These are phyloP conservation scores for Pollicipes pollicipes DNA, from an alignment of 1,140 invertebrate genomes.

Conservation along the genomic window DNA sequence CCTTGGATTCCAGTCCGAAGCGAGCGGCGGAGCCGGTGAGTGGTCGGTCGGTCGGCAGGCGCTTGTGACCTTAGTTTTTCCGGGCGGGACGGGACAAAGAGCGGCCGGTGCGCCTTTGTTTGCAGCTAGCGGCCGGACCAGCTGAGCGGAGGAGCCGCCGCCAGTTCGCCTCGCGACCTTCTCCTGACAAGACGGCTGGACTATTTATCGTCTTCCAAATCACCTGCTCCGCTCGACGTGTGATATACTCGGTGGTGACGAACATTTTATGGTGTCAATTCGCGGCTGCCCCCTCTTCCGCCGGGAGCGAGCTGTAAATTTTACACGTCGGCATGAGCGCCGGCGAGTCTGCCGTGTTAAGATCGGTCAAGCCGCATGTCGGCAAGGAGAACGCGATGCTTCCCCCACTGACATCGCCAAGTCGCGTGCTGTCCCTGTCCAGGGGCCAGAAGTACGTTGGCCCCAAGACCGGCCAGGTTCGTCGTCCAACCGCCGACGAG, in stretches of 20 bases:
- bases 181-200: background rate
- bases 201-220: background rate
- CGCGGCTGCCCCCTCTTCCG: background rate
- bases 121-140: background rate
- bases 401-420: background rate
- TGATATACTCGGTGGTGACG: background rate
- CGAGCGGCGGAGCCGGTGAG: too few species aligned
- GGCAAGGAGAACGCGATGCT: background rate
- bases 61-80: background rate
- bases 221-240: background rate
- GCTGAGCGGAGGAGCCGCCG: background rate
- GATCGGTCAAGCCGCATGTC: background rate
- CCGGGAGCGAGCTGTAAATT: background rate
- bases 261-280: background rate
- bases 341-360: background rate
- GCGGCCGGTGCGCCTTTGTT: background rate
- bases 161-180: background rate
- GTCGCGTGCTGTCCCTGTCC: background rate
- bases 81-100: background rate
- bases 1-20: background rate
- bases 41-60: background rate
- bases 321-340: background rate
- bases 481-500: background rate
- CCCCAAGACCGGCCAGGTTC: background rate
- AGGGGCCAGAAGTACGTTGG: background rate